phyloP scores from a whole-genome alignment of 1,140 invertebrate species.

The Lepidurus couesii region DNA sequence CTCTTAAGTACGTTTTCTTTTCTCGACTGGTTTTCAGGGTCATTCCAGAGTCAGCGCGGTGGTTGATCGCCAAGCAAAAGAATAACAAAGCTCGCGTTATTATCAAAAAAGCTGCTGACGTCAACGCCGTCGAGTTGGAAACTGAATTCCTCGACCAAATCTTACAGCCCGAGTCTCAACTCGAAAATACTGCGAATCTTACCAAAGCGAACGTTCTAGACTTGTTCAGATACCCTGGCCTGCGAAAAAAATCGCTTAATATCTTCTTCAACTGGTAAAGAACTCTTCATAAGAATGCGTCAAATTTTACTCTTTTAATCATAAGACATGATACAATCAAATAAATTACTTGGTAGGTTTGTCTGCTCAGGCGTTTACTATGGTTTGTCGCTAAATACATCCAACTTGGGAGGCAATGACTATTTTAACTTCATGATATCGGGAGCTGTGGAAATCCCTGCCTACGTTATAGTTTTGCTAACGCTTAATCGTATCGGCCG shows the following conservation, averaged over 20 bases:
- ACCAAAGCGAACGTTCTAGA: conserved; percentile 50
- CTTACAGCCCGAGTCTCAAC: background rate
- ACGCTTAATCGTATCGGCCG: conserved; percentile 66
- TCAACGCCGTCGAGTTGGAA: conserved; percentile 44
- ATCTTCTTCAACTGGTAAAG: conserved; percentile 71
- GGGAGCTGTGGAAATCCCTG: conserved; percentile 74
- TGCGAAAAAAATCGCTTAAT: conserved; percentile 62
- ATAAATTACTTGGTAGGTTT: conserved; percentile 50
- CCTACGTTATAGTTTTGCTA: conserved; percentile 64
- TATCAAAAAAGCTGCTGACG: conserved; percentile 39
- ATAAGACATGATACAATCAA: background rate
- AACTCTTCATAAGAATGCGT: conserved; percentile 36
- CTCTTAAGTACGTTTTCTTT: background rate
- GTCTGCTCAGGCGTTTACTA: conserved; percentile 82
- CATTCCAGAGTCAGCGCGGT: conserved; percentile 47
- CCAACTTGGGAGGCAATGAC: conserved; percentile 66
- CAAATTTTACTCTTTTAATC: background rate
- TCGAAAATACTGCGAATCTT: background rate
- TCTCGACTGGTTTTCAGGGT: conserved; percentile 42
- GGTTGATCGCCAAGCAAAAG: conserved; percentile 45
- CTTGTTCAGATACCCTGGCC: conserved; percentile 62
- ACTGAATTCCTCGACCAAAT: background rate
- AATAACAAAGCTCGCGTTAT: conserved; percentile 42
- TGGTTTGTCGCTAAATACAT: conserved; percentile 69
- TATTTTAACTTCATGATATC: conserved; percentile 73